A percentile compares a stretch with the other conserved stretches of the same genome.
phyloP scores from a whole-genome alignment of 2,888 invertebrate species.

The Melanostoma mellinum region DNA sequence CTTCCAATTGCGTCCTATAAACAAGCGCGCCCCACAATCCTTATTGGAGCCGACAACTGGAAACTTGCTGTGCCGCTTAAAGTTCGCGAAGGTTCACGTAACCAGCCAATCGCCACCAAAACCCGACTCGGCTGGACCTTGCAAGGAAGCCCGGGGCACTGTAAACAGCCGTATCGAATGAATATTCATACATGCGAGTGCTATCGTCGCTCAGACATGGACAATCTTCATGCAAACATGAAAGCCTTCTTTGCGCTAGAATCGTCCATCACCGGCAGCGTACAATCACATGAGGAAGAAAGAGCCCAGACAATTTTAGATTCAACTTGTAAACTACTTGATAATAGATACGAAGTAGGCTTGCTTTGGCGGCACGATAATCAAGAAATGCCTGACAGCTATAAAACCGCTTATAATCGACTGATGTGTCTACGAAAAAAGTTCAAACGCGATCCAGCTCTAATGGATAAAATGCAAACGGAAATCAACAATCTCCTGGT shows the following conservation, averaged over 20 bases:
- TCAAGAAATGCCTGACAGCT: no score
- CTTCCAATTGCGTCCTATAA: no score
- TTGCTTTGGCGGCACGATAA: no score
- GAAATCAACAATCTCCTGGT: slow-evolving; percentile 19
- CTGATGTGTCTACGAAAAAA: not conserved
- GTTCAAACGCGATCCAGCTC: slow-evolving; percentile 12
- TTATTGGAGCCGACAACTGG: slow-evolving; percentile 51
- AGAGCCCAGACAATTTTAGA: no score
- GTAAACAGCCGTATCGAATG: not conserved
- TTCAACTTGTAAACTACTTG: no score
- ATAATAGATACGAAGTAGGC: no score
- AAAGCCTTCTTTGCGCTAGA: no score
- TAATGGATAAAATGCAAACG: not conserved
- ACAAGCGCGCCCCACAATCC: not conserved
- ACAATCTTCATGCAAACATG: no score
- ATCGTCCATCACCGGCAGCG: no score
- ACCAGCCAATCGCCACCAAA: slow-evolving; percentile 36
- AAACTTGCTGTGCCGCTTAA: slow-evolving; percentile 34
- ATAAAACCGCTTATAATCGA: slow-evolving; percentile 30
- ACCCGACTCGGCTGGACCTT: slow-evolving; percentile 25
- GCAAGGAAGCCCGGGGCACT: not conserved
- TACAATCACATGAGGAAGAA: no score
- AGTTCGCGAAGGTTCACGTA: slow-evolving; percentile 1
- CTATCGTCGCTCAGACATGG: not conserved
- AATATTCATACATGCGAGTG: not conserved